Percentiles rank a stretch among this genome's conserved stretches.
These are phyloP conservation scores for Pyrrhosoma nymphula DNA, from an alignment of 2,888 invertebrate species.

Conservation along the genomic window DNA sequence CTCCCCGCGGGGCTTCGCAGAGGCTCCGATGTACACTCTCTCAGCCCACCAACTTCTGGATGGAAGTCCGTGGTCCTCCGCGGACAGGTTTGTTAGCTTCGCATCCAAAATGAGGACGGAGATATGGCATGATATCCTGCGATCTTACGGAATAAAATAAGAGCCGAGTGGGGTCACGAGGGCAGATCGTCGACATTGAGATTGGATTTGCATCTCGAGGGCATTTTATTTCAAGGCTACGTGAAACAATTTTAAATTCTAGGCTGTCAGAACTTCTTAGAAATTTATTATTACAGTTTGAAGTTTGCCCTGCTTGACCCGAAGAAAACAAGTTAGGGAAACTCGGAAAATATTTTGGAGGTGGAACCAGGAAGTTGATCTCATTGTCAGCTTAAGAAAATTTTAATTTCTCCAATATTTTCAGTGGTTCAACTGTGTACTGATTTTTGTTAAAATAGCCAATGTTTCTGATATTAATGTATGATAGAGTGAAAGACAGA, in stretches of 20 bases:
- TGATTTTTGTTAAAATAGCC: too few species aligned
- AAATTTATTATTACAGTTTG: background rate
- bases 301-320: background rate
- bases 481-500: too few species aligned
- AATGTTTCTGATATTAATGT: too few species aligned
- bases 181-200: background rate
- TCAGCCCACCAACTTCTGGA: too few species aligned
- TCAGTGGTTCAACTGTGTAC: too few species aligned
- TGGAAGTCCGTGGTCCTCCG: too few species aligned
- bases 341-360: background rate
- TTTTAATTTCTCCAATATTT: too few species aligned
- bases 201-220: background rate
- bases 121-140: background rate
- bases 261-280: background rate
- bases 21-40: too few species aligned
- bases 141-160: background rate
- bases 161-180: background rate
- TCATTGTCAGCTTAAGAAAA: too few species aligned
- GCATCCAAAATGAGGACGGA: background rate
- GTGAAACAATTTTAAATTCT: background rate
- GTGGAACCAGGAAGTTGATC: too few species aligned
- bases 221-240: background rate
- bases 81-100: background rate
- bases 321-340: background rate
- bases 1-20: too few species aligned